Conservation (phyloP, 2,797 vertebrate genomes). For the Falco berigora region DNA sequence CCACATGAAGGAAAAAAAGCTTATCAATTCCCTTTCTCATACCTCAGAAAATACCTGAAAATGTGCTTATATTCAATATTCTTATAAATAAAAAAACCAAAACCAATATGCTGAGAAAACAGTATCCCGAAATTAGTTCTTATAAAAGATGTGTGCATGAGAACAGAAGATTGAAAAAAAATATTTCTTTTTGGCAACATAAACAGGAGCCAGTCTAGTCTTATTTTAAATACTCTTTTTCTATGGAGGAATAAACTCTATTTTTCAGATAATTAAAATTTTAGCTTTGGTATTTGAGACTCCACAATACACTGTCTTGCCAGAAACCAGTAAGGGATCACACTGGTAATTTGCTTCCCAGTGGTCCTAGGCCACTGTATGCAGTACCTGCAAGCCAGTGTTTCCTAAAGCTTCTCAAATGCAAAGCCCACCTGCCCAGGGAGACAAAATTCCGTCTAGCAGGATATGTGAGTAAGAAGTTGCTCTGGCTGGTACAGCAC, state of each 20-base stretch:
- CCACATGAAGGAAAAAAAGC: not conserved
- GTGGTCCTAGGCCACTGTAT: not conserved
- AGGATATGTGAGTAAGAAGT: not conserved
- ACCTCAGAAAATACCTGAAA: not conserved
- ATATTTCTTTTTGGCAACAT: not conserved
- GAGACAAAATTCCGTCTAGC: not conserved
- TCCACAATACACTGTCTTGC: not conserved
- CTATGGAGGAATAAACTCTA: not conserved
- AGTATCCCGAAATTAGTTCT: not conserved
- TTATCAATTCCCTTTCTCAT: not conserved
- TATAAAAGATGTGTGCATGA: not conserved
- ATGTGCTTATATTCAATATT: not conserved
- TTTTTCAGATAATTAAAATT: not conserved
- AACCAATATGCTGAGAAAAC: not conserved
- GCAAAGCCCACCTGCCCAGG: not conserved
- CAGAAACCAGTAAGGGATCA: not conserved
- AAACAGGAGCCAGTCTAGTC: not conserved
- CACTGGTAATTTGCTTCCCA: not conserved
- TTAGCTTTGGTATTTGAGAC: not conserved
- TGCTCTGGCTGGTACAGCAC: not conserved
- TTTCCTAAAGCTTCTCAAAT: not conserved
- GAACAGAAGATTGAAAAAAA: not conserved
- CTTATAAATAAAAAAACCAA: not conserved
- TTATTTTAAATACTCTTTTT: not conserved
- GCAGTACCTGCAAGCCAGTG: not conserved